Evolutionary conservation across 2,888 invertebrate species (phyloP), one percentile per base, ranked within the genome.

Genomic region (Ferdinandea cuprea): DNA sequence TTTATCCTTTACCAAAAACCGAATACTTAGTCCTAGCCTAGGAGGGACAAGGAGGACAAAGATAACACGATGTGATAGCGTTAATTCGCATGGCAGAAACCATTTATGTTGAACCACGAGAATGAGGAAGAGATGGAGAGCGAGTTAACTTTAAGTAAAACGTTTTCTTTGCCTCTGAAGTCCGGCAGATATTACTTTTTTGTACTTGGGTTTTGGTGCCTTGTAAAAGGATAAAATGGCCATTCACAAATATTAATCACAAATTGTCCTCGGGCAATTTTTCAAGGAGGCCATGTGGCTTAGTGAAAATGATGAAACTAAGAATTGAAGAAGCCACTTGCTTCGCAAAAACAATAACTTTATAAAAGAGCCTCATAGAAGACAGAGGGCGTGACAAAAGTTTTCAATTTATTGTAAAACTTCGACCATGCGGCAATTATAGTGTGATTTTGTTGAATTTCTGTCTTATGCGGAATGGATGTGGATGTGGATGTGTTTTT

Each of bases 381-480:
- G 17, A 28, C 4, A 48, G 30, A 25, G 30, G 19, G 32, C 11
- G 13, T 37, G 13, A 17, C 56, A 7, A 72, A 80, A 80, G 63
- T 80, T 80, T 80, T 76, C 76, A 80, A 80, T 80, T 80, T 80
- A 80, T 80, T 80, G 69, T 80, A 13, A 80, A 80, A 80, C 80
- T 80, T 80, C 63, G 58, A 69, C 80, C 80, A 76, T 65, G 80
- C 80, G 74, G 65, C 74, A 80, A 80, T 80, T 80, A 76, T 76
- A 80, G 80, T 80, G 76, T 76, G 76, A 74, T 69, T 80, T 80
- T 80, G 80, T 74, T 80, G 50, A 76, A 76, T 76, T 58, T 58
- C 76, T 48, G 17, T 63, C 35, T 35, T 68, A 19, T 72, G 37
- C 28, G 13, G 6, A n/a, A 5, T n/a, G 17, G 40, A 46, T 56